phyloP scores from a whole-genome alignment of 2,797 vertebrate species.

The Ctenopoma multispine region DNA sequence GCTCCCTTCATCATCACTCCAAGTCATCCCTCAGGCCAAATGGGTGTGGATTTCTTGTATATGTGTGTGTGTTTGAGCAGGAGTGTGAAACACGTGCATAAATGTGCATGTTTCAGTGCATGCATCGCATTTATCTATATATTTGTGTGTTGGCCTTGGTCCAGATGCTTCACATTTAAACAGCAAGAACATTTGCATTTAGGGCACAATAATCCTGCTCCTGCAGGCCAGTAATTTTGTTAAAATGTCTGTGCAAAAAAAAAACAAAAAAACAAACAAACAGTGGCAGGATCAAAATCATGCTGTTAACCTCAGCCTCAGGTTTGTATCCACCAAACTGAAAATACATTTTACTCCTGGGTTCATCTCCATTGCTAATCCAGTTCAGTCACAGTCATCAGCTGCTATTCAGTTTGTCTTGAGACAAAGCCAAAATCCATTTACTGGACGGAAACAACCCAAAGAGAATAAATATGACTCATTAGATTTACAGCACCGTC shows the following conservation, averaged over 20 bases:
- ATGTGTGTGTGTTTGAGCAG: conserved; percentile 1
- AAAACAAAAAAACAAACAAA: not conserved
- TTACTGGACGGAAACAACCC: conserved; percentile 43
- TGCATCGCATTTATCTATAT: not conserved
- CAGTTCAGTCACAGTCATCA: conserved; percentile 29
- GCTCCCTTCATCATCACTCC: conserved; percentile 53
- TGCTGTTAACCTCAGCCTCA: conserved; percentile 42
- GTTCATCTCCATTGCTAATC: conserved; percentile 29
- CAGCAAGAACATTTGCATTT: conserved; percentile 64
- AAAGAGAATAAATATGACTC: conserved; percentile 47
- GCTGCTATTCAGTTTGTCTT: conserved; percentile 27
- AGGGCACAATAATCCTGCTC: conserved; percentile 36
- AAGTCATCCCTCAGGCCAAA: conserved; percentile 53
- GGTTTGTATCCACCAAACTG: conserved; percentile 26
- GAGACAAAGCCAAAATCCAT: conserved; percentile 49
- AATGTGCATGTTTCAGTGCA: conserved; percentile 2
- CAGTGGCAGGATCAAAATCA: conserved; percentile 20
- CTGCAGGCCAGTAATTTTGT: conserved; percentile 18
- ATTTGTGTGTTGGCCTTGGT: conserved; percentile 9
- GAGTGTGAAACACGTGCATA: conserved; percentile 9
- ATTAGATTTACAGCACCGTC: conserved; percentile 42
- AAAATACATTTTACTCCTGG: conserved; percentile 30
- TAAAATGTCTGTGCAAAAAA: conserved; percentile 29
- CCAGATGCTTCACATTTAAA: conserved; percentile 42
- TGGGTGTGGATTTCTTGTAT: conserved; percentile 49